Percentiles rank a stretch among this genome's conserved stretches.
These are phyloP conservation scores for Linepithema humile DNA, from an alignment of 1,140 invertebrate genomes.

Conservation along the genomic window DNA sequence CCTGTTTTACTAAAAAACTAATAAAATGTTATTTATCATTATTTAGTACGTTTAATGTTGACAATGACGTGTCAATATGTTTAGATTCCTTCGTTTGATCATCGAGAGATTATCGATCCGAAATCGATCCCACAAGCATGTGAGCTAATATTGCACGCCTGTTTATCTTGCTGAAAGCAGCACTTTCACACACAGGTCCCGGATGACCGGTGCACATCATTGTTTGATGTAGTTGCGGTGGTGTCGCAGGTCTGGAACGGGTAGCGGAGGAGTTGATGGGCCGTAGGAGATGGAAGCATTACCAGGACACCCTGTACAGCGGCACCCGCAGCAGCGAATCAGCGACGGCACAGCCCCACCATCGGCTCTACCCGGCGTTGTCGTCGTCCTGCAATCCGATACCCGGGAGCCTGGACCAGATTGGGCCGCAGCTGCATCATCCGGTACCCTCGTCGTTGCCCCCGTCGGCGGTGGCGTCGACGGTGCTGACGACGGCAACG, in stretches of 20 bases:
- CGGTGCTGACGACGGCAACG: constrained; percentile 64
- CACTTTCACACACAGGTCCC: constrained; percentile 10
- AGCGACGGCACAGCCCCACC: constrained; percentile 72
- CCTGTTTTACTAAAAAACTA: too few species aligned
- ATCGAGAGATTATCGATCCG: background rate
- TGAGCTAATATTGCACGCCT: too few species aligned
- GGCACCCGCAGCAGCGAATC: constrained; percentile 85
- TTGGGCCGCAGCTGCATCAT: constrained; percentile 73
- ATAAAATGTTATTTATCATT: background rate
- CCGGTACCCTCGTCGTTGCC: constrained; percentile 61
- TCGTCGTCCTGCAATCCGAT: constrained; percentile 73
- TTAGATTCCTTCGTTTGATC: background rate
- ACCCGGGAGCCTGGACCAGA: constrained; percentile 74
- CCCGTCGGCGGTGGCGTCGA: constrained; percentile 25
- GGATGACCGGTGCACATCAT: constrained; percentile 69
- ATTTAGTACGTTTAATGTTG: background rate
- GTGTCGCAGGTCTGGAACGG: constrained; percentile 94
- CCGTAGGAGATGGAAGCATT: constrained; percentile 96
- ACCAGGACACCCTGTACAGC: constrained; percentile 91
- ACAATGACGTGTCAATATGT: background rate
- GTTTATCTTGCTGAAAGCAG: constrained; percentile 7
- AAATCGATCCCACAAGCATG: background rate
- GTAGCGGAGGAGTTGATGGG: constrained; percentile 98
- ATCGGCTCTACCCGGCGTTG: constrained; percentile 74
- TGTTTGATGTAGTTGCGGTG: constrained; percentile 80